These are phyloP conservation scores for Coendou prehensilis DNA, from an alignment of 2,797 vertebrate species.

Conservation along the genomic window DNA sequence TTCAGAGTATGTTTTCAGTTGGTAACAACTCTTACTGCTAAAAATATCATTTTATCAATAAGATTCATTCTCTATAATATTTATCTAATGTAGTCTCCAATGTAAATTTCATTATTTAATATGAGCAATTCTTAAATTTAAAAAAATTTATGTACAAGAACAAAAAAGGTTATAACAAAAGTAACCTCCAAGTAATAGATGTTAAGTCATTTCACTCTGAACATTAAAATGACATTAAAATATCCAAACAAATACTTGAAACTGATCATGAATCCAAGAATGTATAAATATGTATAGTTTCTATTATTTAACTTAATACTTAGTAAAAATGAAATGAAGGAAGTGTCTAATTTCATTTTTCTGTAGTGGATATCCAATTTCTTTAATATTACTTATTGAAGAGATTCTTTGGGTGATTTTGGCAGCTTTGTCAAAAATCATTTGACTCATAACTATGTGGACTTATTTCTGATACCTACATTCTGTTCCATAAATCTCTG, in stretches of 20 bases:
- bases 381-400: neutral
- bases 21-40: neutral
- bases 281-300: neutral
- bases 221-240: neutral
- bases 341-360: neutral
- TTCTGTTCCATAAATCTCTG: neutral
- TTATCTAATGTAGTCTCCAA: neutral
- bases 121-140: neutral
- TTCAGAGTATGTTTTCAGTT: neutral
- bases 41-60: neutral
- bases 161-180: neutral
- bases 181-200: neutral
- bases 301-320: neutral
- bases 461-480: neutral
- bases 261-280: neutral
- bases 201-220: neutral
- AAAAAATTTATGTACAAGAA: neutral
- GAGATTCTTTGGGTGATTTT: neutral
- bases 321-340: neutral
- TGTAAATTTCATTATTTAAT: neutral
- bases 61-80: neutral
- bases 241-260: neutral
- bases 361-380: neutral
- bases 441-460: neutral
- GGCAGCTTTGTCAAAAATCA: neutral